These are phyloP conservation scores for Pilophorus perplexus DNA, from an alignment of 2,888 invertebrate species.

Conservation along the genomic window DNA sequence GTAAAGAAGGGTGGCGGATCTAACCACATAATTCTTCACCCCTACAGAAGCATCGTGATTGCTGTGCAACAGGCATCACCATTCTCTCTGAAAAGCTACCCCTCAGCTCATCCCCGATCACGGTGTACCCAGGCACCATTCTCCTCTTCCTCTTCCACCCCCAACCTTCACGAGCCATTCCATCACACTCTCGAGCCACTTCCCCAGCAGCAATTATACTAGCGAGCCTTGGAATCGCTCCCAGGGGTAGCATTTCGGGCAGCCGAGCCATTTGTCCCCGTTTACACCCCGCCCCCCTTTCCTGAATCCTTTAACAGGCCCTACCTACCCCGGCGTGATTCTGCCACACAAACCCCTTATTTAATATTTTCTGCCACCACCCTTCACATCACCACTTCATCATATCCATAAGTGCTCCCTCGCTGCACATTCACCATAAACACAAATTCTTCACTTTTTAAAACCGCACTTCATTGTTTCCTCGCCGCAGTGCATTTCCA, in stretches of 20 bases:
- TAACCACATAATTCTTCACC: conserved; percentile 17
- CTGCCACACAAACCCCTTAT: conserved; percentile 3
- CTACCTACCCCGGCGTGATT: background rate
- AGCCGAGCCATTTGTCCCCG: conserved; percentile 39
- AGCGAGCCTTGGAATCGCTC: conserved; percentile 32
- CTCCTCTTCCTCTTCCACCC: background rate
- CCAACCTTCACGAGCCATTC: no score
- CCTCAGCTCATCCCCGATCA: background rate
- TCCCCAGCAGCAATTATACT: conserved; percentile 37
- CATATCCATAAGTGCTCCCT: conserved; percentile 31
- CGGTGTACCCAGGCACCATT: background rate
- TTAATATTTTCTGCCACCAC: conserved; percentile 24
- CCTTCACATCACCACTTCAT: conserved; percentile 22
- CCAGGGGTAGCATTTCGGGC: conserved; percentile 32
- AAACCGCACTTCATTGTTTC: conserved; percentile 6
- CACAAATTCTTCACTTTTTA: conserved; percentile 29
- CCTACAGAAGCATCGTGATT: background rate
- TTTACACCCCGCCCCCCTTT: conserved; percentile 16
- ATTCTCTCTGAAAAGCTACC: background rate
- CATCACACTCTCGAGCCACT: no score
- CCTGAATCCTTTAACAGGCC: background rate
- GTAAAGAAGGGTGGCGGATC: background rate
- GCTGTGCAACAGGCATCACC: conserved; percentile 12
- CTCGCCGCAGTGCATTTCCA: no score
- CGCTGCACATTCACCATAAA: conserved; percentile 29